Base-by-base conservation (phyloP, 2,888 invertebrate genomes). In the Patella ulyssiponensis region DNA sequence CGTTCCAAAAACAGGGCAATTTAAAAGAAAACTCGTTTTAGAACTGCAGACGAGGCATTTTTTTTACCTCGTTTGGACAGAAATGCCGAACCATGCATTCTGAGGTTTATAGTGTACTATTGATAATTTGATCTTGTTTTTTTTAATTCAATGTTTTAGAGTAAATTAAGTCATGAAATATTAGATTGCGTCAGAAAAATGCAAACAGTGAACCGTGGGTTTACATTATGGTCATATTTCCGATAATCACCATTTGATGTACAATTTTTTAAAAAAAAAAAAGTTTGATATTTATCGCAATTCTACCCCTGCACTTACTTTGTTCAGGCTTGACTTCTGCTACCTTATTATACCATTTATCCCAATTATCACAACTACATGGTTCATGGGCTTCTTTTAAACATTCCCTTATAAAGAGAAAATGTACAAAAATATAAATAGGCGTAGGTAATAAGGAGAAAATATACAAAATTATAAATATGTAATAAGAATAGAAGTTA, bases 331-430 rank as follows among this genome's bases (percentile, higher is more conserved):
- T 94, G n/a, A 94, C 93, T 89, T 94, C 94, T 4, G 93, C 92
- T 53, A 94, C 94, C 90, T 94, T 94, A 69, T 92, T 89, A 81
- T 92, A 92, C 94, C 94, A 94, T 82, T 93, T 93, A 84, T 92
- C 93, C 94, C 94, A 94, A 84, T 94, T 94, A 20, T 93, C 93
- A 90, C 95, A 95, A 70, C 94, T 94, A 82, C 94, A 93, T 0
- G 95, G 95, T 75, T 94, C 94, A 90, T 95, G 95, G 3, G 94
- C 94, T 83, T 94, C 94, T 1, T 92, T 92, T 71, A 93, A 86
- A 86, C 94, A 94, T 83, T 93, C 93, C 93, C 93, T 93, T 86
- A 15, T 84, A 81, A 58, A 70, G 27, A 56, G 69, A 27, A 77
- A 77, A 76, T 7, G 54, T 33, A 69, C 54, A 75, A 54, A 54